Conservation (phyloP, 2,797 vertebrate genomes). For the Oreochromis grahami region DNA sequence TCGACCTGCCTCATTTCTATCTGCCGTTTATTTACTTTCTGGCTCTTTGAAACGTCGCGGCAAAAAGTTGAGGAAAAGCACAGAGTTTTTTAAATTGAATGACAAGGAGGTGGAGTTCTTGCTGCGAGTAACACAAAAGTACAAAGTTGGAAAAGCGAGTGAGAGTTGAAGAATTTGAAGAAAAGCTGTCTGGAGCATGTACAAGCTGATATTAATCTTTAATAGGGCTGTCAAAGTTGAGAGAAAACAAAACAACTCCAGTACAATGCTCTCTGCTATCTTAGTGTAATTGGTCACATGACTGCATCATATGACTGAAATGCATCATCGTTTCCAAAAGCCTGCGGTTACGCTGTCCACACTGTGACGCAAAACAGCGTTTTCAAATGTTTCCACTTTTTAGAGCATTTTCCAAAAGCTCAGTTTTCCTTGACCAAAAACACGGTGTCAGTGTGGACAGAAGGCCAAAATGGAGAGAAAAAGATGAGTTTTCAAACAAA, state of each 20-base stretch:
- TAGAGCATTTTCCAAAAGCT: fast-evolving
- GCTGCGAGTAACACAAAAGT: not conserved
- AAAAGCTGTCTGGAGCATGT: not conserved
- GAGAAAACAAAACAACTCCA: not conserved
- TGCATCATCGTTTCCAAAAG: not conserved
- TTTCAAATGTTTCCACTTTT: fast-evolving
- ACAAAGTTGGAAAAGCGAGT: not conserved
- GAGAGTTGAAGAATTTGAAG: not conserved
- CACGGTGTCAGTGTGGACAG: fast-evolving
- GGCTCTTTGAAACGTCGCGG: fast-evolving
- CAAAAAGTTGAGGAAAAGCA: not conserved
- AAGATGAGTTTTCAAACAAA: fast-evolving
- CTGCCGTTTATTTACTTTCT: not conserved
- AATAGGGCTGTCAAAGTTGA: not conserved
- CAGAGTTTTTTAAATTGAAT: not conserved
- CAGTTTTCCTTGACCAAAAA: not conserved
- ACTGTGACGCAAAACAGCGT: not conserved
- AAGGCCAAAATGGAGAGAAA: not conserved
- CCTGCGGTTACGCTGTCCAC: not conserved
- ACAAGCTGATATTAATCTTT: not conserved
- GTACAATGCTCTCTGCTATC: not conserved
- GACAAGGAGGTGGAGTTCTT: not conserved
- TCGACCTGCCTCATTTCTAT: fast-evolving
- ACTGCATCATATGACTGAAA: not conserved
- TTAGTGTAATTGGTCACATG: not conserved